A percentile compares a stretch with the other conserved stretches of the same genome.
phyloP scores from a whole-genome alignment of 2,888 invertebrate genomes.

The Caenorhabditis afra region DNA sequence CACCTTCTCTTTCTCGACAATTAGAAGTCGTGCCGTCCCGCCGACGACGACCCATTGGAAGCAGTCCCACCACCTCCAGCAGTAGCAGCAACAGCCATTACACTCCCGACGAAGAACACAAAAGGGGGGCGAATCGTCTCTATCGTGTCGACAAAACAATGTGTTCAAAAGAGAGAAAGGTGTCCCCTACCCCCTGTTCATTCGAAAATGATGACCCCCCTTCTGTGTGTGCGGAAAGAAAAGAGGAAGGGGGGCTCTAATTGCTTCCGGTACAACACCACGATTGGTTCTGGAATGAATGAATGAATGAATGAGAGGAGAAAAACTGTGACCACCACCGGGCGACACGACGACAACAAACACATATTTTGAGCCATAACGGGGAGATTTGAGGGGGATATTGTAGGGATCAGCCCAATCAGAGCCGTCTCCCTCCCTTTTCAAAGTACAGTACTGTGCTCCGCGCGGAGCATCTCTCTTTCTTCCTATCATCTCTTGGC shows the following conservation, averaged over 20 bases:
- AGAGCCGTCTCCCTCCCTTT: too few relatives aligned
- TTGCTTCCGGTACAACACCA: conserved; percentile 52
- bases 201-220: conserved; percentile 35
- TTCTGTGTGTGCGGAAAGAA: too few relatives aligned
- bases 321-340: not conserved
- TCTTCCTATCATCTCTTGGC: not conserved
- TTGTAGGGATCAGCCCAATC: too few relatives aligned
- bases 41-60: not conserved
- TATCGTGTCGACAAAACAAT: conserved; percentile 34
- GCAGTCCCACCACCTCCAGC: not conserved
- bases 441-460: too few relatives aligned
- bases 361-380: too few relatives aligned
- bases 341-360: too few relatives aligned
- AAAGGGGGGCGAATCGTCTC: conserved; percentile 1
- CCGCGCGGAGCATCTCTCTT: not conserved
- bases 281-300: conserved; percentile 29
- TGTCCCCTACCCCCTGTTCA: conserved; percentile 29
- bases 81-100: too few relatives aligned
- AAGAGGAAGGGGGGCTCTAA: conserved; percentile 40
- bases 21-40: conserved; percentile 32
- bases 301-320: conserved; percentile 12
- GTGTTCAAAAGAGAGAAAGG: conserved; percentile 34
- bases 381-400: too few relatives aligned
- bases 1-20: conserved; percentile 15
- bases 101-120: conserved; percentile 12